Evolutionary conservation across 2,797 vertebrate genomes (phyloP).

Genomic region (Psittacula derbiana): DNA sequence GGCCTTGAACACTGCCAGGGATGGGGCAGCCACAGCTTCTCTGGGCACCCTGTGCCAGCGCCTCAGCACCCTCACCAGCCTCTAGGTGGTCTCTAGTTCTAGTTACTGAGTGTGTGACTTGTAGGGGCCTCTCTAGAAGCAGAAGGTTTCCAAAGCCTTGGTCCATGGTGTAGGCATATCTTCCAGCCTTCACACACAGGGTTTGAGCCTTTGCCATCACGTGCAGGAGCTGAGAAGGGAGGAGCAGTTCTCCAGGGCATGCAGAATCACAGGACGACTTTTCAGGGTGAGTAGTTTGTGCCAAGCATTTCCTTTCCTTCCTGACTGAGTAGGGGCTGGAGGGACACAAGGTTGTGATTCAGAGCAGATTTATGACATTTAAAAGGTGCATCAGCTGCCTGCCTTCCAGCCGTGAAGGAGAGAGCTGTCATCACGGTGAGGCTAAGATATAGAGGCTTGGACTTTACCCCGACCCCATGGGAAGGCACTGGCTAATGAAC

Average conservation of each 20-base stretch:
- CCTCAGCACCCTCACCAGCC: background rate
- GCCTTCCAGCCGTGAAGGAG: background rate
- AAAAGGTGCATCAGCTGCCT: background rate
- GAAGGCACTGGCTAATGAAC: background rate
- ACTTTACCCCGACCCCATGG: background rate
- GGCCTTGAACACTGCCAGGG: background rate
- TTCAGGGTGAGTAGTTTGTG: background rate
- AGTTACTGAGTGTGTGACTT: background rate
- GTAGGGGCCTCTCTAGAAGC: background rate
- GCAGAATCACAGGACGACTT: background rate
- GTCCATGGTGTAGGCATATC: background rate
- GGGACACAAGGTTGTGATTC: background rate
- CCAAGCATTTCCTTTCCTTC: background rate
- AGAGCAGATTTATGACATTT: slow-evolving; percentile 11
- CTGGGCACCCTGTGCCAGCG: background rate
- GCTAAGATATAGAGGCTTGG: background rate
- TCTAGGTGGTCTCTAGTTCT: background rate
- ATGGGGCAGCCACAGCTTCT: background rate
- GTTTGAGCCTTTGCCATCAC: background rate
- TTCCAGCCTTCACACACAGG: rapidly evolving
- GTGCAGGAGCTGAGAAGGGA: background rate
- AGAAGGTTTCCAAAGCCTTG: background rate
- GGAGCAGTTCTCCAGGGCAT: rapidly evolving
- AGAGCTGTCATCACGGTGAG: background rate
- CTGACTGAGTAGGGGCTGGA: background rate